Conservation (phyloP, 2,888 invertebrate genomes). For the Erynnis tages region DNA sequence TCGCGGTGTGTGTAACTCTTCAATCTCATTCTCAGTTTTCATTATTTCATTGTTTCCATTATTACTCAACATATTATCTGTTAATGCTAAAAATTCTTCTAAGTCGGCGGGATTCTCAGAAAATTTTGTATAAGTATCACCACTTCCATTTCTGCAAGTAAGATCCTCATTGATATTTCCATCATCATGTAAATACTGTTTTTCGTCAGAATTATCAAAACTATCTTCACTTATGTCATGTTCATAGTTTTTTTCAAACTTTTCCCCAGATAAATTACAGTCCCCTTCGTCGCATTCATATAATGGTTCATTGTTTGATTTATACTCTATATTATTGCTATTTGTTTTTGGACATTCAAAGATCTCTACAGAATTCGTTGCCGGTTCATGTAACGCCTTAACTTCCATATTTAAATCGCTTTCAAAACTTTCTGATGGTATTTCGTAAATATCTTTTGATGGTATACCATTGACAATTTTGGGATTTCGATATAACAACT, state of each 20-base stretch:
- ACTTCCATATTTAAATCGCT: constrained; percentile 30
- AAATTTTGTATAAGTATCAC: constrained; percentile 74
- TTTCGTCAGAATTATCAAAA: constrained; percentile 52
- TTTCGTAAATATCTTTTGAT: constrained; percentile 38
- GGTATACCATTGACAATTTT: constrained; percentile 52
- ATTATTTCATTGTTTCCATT: constrained; percentile 39
- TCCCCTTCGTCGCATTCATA: constrained; percentile 33
- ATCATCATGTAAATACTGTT: constrained; percentile 36
- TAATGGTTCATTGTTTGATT: not conserved
- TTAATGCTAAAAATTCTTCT: constrained; percentile 69
- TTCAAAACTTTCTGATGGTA: not conserved
- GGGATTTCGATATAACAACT: constrained; percentile 66
- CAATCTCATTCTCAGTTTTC: constrained; percentile 46
- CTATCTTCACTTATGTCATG: constrained; percentile 53
- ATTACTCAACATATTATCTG: constrained; percentile 60
- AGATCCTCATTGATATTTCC: constrained; percentile 39
- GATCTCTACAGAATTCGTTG: not conserved
- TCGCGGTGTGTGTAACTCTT: constrained; percentile 62
- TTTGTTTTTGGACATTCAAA: not conserved
- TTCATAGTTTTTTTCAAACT: constrained; percentile 56
- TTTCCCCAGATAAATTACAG: constrained; percentile 50
- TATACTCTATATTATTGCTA: not conserved
- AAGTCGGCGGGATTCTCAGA: constrained; percentile 66
- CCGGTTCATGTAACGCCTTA: constrained; percentile 27
- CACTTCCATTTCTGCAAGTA: constrained; percentile 62